Conservation (phyloP, 2,888 invertebrate species). For the Luffia ferchaultella region DNA sequence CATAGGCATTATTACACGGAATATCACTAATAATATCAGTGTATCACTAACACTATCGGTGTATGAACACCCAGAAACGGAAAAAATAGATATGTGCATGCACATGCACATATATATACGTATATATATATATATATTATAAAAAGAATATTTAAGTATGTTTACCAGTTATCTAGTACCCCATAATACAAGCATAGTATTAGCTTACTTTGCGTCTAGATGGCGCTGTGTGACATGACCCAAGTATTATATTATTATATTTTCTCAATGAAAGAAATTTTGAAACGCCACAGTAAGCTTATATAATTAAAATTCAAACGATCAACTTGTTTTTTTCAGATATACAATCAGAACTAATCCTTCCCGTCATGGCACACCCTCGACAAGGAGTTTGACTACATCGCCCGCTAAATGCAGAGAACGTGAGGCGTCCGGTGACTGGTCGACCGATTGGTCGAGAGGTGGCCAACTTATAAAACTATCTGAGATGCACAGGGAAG, state of each 20-base stretch:
- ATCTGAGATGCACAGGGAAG: constrained; percentile 72
- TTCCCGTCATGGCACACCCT: constrained; percentile 69
- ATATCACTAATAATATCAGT: no score
- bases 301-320: neutral
- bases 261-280: neutral
- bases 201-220: no score
- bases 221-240: no score
- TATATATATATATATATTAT: no score
- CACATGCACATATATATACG: no score
- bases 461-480: constrained; percentile 49
- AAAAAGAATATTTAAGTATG: no score
- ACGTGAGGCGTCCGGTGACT: constrained; percentile 56
- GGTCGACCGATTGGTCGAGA: constrained; percentile 69
- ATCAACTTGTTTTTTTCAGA: constrained; percentile 34
- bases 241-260: neutral
- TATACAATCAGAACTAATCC: constrained; percentile 81
- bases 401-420: constrained; percentile 76
- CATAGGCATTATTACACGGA: constrained; percentile 78
- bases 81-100: no score
- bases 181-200: no score
- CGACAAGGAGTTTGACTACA: constrained; percentile 70
- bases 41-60: no score
- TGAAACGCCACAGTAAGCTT: neutral
- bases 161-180: no score
- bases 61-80: no score